A percentile compares a stretch with the other conserved stretches of the same genome.
phyloP scores from a whole-genome alignment of 2,888 invertebrate species.

The Ophonus ardosiacus region DNA sequence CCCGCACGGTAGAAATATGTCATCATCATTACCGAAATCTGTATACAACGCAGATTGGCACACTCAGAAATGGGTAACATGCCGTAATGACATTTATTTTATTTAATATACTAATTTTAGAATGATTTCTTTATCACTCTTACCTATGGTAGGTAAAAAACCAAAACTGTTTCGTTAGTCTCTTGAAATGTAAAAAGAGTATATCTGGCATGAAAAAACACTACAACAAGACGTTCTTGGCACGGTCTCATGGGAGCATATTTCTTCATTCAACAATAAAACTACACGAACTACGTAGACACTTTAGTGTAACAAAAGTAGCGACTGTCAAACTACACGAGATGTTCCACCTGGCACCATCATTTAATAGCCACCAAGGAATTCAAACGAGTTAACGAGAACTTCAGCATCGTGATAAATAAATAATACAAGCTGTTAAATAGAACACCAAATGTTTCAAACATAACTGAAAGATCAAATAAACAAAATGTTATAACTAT shows the following conservation, averaged over 20 bases:
- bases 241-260: slow-evolving; percentile 14
- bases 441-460: background rate
- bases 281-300: slow-evolving; percentile 11
- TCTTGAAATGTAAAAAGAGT: background rate
- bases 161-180: background rate
- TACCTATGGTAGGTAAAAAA: no score
- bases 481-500: no score
- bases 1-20: no score
- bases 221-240: slow-evolving; percentile 9
- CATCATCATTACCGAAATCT: no score
- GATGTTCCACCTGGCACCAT: slow-evolving; percentile 19
- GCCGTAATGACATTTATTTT: no score
- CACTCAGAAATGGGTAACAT: no score
- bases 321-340: slow-evolving; percentile 16
- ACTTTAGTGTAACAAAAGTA: slow-evolving; percentile 1
- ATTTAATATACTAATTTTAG: no score
- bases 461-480: background rate
- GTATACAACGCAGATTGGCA: no score
- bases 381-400: background rate
- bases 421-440: background rate
- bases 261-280: slow-evolving; percentile 12
- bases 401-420: background rate
- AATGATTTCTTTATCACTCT: no score
- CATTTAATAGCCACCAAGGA: background rate
- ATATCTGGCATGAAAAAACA: background rate